Evolutionary conservation across 2,797 vertebrate species (phyloP), one percentile per base, ranked within the genome.

Genomic region (Discoglossus pictus): DNA sequence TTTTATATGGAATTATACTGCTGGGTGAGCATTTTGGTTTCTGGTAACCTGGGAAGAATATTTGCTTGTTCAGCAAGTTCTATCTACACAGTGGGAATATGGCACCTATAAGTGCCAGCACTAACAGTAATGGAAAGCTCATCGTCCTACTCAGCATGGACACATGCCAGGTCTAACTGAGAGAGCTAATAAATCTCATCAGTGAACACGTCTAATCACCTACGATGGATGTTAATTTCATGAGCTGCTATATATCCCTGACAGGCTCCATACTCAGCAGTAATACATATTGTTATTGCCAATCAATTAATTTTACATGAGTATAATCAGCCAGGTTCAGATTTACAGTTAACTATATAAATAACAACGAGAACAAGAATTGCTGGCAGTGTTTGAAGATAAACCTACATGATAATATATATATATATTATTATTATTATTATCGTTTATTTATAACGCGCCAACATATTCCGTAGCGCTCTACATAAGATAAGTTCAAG

Each of bases 251-350:
- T 24, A 6, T n/a, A 24, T 5, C 23, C 11, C 11, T 25, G 9
- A 31, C 8, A n/a, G 36, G 7, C 36, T 54, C 15, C 18, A 5
- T 21, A 17, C 34, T 34, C n/a, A 54, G 12, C 52, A 36, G 21
- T 40, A 16, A 42, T 24, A 6, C 17, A 50, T 42, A 17, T 42
- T 27, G 8, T 59, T 42, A 43, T 43, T 12, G 55, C 21, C 38
- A 31, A 59, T 59, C 7, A 16, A 59, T 59, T 24, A 43, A 59
- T 59, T 59, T 59, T 59, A 59, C 55, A 59, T 43, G 39, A 43
- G 39, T n/a, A 43, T 39, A 56, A 56, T n/a, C n/a, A 39, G 35
- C 40, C 53, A 56, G 36, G 9, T 39, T 20, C 13, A 24, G 55
- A 59, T 59, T 59, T 59, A 40, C 36, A 56, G 12, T 25, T 23